A percentile compares a stretch with the other conserved stretches of the same genome.
Conservation (phyloP, 2,888 invertebrate genomes). For the Amaurobius ferox region DNA sequence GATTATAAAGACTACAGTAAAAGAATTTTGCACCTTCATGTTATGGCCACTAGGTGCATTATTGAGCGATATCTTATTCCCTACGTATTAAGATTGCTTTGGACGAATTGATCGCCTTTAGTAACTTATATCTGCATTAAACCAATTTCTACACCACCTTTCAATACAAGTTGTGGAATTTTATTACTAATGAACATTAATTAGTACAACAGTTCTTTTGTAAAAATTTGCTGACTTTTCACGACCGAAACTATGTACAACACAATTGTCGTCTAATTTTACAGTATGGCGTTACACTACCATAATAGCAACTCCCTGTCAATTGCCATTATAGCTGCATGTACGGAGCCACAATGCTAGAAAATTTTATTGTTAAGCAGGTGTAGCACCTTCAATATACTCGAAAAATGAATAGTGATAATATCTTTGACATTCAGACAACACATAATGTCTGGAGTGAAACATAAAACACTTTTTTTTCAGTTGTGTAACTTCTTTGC, state of each 20-base stretch:
- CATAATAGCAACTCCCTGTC: constrained; percentile 46
- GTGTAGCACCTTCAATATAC: constrained; percentile 59
- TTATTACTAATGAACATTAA: constrained; percentile 64
- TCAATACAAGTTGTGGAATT: constrained; percentile 57
- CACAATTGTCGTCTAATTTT: constrained; percentile 69
- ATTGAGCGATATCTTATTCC: constrained; percentile 70
- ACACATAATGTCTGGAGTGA: constrained; percentile 44
- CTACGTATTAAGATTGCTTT: constrained; percentile 70
- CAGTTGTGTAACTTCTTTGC: constrained; percentile 57
- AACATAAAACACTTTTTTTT: constrained; percentile 55
- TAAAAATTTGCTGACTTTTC: constrained; percentile 70
- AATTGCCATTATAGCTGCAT: constrained; percentile 61
- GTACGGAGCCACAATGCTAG: constrained; percentile 59
- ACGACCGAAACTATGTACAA: constrained; percentile 63
- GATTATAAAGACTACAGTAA: constrained; percentile 70
- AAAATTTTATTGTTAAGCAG: constrained; percentile 46
- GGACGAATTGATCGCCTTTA: constrained; percentile 71
- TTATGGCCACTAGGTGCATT: constrained; percentile 71
- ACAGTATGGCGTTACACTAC: constrained; percentile 60
- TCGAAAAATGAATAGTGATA: constrained; percentile 33
- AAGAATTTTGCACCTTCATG: constrained; percentile 71
- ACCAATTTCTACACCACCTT: constrained; percentile 69
- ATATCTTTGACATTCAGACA: constrained; percentile 52
- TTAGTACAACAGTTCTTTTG: constrained; percentile 56
- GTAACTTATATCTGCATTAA: constrained; percentile 62